Evolutionary conservation across 1,140 invertebrate genomes (phyloP).

Genomic region (Drosophila saltans): DNA sequence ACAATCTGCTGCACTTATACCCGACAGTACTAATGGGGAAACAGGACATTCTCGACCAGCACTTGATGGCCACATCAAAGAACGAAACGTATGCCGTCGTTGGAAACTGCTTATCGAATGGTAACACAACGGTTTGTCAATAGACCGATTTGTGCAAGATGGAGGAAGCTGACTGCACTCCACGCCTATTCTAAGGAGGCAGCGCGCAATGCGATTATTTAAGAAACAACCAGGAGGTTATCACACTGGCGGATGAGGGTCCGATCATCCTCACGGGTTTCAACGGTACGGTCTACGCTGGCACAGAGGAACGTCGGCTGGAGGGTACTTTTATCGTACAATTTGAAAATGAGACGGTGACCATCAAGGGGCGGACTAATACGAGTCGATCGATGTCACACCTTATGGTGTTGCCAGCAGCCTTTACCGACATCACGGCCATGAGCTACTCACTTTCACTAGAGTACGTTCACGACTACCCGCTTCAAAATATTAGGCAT

Average conservation of each 20-base stretch:
- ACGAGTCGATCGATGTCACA: neutral
- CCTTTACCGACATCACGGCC: neutral
- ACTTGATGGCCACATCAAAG: neutral
- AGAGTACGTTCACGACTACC: slow-evolving; percentile 2
- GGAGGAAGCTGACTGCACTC: slow-evolving; percentile 9
- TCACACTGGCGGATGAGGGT: too few species aligned
- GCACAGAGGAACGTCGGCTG: neutral
- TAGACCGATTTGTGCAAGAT: slow-evolving; percentile 1
- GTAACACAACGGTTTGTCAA: slow-evolving; percentile 16
- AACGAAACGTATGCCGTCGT: slow-evolving; percentile 10
- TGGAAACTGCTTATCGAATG: slow-evolving; percentile 12
- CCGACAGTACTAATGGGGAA: neutral
- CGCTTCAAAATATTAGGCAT: too few species aligned
- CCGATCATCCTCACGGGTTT: too few species aligned
- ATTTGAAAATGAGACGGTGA: slow-evolving; percentile 1
- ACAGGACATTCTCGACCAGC: neutral
- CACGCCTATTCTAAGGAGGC: slow-evolving; percentile 11
- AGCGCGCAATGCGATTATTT: too few species aligned
- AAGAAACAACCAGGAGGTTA: neutral
- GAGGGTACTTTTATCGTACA: neutral
- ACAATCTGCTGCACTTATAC: neutral
- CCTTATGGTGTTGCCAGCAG: neutral
- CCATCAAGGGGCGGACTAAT: neutral
- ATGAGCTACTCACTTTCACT: neutral
- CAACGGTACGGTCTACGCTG: neutral